Percentiles rank a stretch among this genome's conserved stretches.
These are phyloP conservation scores for Dasysyrphus albostriatus DNA, from an alignment of 2,888 invertebrate genomes.

Conservation along the genomic window DNA sequence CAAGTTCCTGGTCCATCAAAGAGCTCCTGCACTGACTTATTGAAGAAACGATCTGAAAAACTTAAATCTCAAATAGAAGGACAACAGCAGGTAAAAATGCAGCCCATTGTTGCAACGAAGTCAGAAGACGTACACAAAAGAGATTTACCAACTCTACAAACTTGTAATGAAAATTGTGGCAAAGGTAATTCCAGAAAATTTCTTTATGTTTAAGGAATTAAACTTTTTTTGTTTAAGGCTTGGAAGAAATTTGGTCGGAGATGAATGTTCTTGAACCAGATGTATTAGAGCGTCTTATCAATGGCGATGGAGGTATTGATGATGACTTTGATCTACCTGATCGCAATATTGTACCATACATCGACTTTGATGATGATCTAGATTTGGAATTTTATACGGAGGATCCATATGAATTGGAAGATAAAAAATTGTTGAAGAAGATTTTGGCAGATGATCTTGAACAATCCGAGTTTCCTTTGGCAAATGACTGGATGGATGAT, in stretches of 20 bases:
- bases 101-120: conserved; percentile 1
- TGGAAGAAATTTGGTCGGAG: conserved; percentile 68
- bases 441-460: conserved; percentile 33
- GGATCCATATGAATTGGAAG: conserved; percentile 43
- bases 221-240: conserved; percentile 24
- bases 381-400: conserved; percentile 26
- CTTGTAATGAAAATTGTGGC: conserved; percentile 48
- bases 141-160: conserved; percentile 30
- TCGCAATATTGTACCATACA: conserved; percentile 25
- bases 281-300: conserved; percentile 52
- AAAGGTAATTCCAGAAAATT: conserved; percentile 30
- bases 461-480: conserved; percentile 11
- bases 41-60: conserved; percentile 33
- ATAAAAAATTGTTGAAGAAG: conserved; percentile 22
- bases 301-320: conserved; percentile 43
- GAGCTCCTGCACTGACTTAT: conserved; percentile 23
- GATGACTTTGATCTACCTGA: conserved; percentile 30
- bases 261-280: conserved; percentile 66
- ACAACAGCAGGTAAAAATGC: conserved; percentile 17
- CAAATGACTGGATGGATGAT: conserved; percentile 54
- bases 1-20: conserved; percentile 45
- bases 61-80: conserved; percentile 31
- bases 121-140: conserved; percentile 7
- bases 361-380: conserved; percentile 41
- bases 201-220: neutral